Evolutionary conservation across 2,113 vertebrate species (phyloP).

Genomic region (Mesembrinibis cayennensis): DNA sequence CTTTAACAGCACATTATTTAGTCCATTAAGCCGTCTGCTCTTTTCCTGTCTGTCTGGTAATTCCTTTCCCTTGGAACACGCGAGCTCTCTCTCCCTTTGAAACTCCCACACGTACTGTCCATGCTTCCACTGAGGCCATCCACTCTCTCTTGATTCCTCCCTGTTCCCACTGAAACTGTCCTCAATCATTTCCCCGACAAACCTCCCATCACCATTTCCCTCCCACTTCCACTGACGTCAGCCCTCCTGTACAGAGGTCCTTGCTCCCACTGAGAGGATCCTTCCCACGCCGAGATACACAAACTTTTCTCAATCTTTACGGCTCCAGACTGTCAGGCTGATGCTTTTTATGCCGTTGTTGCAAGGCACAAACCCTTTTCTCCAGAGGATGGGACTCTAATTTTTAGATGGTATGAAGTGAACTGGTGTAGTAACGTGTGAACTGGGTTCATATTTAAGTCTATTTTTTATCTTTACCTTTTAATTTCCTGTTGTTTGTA

Average conservation of each 20-base stretch:
- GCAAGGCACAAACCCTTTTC: background rate
- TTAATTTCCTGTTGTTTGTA: background rate
- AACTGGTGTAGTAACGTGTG: background rate
- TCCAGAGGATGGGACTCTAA: background rate
- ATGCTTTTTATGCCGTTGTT: background rate
- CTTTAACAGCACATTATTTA: background rate
- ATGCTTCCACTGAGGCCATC: background rate
- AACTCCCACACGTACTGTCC: slow-evolving; percentile 18
- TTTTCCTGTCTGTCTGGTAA: slow-evolving; percentile 15
- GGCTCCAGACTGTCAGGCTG: background rate
- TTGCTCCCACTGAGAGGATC: slow-evolving; percentile 10
- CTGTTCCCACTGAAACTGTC: slow-evolving; percentile 8
- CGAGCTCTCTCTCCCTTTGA: background rate
- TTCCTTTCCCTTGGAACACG: slow-evolving; percentile 6
- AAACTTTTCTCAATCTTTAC: background rate
- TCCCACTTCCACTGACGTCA: slow-evolving; percentile 59
- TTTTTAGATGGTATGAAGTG: background rate
- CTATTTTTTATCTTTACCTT: background rate
- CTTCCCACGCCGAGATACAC: slow-evolving; percentile 28
- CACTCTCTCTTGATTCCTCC: background rate
- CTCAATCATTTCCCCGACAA: slow-evolving; percentile 2
- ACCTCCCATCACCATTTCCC: slow-evolving; percentile 21
- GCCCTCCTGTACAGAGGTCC: slow-evolving; percentile 16
- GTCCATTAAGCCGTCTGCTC: background rate
- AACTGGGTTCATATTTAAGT: background rate